Percentiles rank a stretch among this genome's conserved stretches.
phyloP scores from a whole-genome alignment of 2,888 invertebrate species.

The Pachydiplax longipennis region DNA sequence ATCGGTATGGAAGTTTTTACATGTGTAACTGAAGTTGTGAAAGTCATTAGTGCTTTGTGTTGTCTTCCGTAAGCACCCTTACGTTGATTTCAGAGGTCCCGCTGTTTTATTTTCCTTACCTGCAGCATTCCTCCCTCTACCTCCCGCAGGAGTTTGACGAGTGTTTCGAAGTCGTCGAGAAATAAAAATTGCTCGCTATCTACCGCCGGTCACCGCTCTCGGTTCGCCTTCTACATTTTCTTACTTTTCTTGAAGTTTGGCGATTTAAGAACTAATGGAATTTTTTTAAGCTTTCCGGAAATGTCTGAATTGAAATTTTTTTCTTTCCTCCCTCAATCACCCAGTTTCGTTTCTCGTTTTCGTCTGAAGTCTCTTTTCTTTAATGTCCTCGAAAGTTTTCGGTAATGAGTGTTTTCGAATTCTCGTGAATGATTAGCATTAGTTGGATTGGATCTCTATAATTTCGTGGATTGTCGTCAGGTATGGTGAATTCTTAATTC shows the following conservation, averaged over 20 bases:
- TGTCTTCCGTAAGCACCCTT: no score
- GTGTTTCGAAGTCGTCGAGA: slow-evolving; percentile 35
- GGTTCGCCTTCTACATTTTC: neutral
- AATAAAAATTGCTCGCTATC: neutral
- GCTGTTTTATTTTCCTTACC: neutral
- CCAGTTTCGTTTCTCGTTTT: neutral
- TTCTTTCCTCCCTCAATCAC: neutral
- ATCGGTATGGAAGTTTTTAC: no score
- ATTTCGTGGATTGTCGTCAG: no score
- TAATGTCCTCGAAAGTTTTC: neutral
- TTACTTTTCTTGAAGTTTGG: neutral
- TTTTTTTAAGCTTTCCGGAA: slow-evolving; percentile 14
- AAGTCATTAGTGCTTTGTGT: no score
- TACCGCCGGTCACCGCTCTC: neutral
- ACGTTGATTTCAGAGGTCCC: neutral
- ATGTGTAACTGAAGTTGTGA: no score
- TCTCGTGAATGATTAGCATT: no score
- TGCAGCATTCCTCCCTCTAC: neutral
- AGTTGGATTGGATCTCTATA: no score
- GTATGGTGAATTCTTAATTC: no score
- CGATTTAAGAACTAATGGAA: slow-evolving; percentile 13
- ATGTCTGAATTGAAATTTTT: slow-evolving; percentile 18
- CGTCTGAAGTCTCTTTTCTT: neutral
- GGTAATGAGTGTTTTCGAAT: neutral
- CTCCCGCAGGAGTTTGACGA: slow-evolving; percentile 3